Evolutionary conservation across 1,140 invertebrate genomes (phyloP), one percentile per base, ranked within the genome.

Genomic region (Chironomus tepperi): DNA sequence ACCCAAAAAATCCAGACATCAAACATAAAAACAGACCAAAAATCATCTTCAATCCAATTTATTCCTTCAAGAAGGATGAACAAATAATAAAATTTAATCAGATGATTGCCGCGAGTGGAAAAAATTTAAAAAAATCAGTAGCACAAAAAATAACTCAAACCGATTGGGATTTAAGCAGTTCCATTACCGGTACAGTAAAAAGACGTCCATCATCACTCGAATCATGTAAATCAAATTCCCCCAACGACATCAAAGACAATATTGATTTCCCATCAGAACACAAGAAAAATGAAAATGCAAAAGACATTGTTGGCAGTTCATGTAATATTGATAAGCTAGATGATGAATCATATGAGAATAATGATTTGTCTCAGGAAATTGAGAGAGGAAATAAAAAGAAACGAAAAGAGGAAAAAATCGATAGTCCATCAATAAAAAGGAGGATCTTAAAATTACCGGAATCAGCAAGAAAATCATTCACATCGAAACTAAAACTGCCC

Each of bases 111-210:
- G 16, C 65, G 65, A 70, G 19, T 19, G 65, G 65, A 70, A 21
- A 19, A 70, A 70, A 47, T 85, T 86, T 15, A 57, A 57, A n/a
- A n/a, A n/a, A 57, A n/a, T 57, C 47, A 57, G 65, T 70, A 7
- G 16, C 16, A 10, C 65, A 70, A 70, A 70, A 70, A 70, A 16
- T n/a, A 12, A 70, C 65, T 3, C 65, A 70, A 70, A 70, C 65
- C 65, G 65, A 70, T 18, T 70, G 65, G 65, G 65, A 73, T 47
- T 43, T 74, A 24, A 21, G 42, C 15, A 74, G 74, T 47, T 74
- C 74, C n/a, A n/a, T 47, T 3, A 74, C 74, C 1, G 74, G 74
- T 15, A 74, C 74, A 65, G 74, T 74, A 3, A 74, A 74, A 74
- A 9, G 57, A 34, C 74, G 74, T 15, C 74, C 74, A 47, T 15